Conservation (phyloP, 2,113 vertebrate species). For the Otolemur garnettii region DNA sequence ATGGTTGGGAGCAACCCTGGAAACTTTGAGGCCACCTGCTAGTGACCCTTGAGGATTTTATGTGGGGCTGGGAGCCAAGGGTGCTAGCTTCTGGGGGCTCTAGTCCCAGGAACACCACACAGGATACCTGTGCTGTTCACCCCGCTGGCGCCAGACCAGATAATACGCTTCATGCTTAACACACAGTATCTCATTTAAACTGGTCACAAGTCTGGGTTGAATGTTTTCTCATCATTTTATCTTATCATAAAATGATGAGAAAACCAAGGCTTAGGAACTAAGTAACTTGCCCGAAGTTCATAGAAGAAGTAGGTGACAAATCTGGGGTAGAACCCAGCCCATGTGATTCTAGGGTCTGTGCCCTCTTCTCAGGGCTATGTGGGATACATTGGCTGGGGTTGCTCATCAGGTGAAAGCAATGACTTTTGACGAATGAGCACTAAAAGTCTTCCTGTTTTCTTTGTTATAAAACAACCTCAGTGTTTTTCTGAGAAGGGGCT, state of each 20-base stretch:
- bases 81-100: rapidly evolving
- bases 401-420: not conserved
- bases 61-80: not conserved
- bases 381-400: not conserved
- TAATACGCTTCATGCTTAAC: not conserved
- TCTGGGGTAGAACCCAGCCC: not conserved
- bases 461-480: not conserved
- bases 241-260: not conserved
- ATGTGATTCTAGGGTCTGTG: not conserved
- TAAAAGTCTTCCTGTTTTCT: not conserved
- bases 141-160: not conserved
- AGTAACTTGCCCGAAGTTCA: not conserved
- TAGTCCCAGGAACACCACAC: rapidly evolving
- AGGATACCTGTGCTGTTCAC: rapidly evolving
- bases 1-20: not conserved
- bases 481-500: not conserved
- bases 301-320: no score
- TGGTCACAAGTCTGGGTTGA: not conserved
- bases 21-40: not conserved
- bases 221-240: no score
- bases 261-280: not conserved
- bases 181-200: not conserved
- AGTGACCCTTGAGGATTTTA: not conserved
- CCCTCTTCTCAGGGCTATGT: rapidly evolving
- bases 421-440: not conserved